Conservation (phyloP, 2,888 invertebrate genomes). For the Ichneumoninae sp. region DNA sequence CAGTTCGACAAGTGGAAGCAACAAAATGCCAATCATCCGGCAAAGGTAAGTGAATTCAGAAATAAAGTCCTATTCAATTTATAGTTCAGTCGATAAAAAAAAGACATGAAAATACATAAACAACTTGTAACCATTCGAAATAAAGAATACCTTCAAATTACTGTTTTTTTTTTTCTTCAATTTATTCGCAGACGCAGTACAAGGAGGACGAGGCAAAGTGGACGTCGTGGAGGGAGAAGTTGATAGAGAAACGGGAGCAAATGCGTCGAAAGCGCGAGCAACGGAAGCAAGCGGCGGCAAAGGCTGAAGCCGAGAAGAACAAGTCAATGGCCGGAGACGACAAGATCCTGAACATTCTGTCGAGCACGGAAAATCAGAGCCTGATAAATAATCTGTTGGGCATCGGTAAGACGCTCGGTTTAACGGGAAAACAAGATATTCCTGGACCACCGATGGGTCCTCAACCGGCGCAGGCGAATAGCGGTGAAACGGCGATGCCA, state of each 20-base stretch:
- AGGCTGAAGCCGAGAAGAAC: slow-evolving; percentile 79
- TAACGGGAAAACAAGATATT: slow-evolving; percentile 78
- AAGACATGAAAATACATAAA: slow-evolving; percentile 6
- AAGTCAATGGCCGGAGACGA: slow-evolving; percentile 81
- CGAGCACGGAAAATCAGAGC: slow-evolving; percentile 82
- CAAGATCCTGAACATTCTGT: slow-evolving; percentile 81
- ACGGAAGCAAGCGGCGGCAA: slow-evolving; percentile 78
- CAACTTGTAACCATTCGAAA: not conserved
- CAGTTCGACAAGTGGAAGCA: slow-evolving; percentile 96
- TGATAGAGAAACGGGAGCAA: slow-evolving; percentile 92
- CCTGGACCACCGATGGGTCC: slow-evolving; percentile 51
- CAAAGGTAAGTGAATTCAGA: slow-evolving; percentile 87
- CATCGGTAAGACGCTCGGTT: slow-evolving; percentile 82
- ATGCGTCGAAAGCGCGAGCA: slow-evolving; percentile 89
- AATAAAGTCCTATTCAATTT: slow-evolving; percentile 8
- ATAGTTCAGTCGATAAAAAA: not conserved
- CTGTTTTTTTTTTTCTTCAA: slow-evolving; percentile 3
- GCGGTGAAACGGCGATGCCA: slow-evolving; percentile 30
- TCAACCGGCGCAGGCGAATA: slow-evolving; percentile 49
- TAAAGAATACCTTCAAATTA: slow-evolving; percentile 13
- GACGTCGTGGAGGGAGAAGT: slow-evolving; percentile 92
- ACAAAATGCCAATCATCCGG: slow-evolving; percentile 96
- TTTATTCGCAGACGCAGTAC: slow-evolving; percentile 87
- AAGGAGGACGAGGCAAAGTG: slow-evolving; percentile 95
- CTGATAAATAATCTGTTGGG: slow-evolving; percentile 82